These are phyloP conservation scores for Strigamia transsilvanica DNA, from an alignment of 2,888 invertebrate species.

Conservation along the genomic window DNA sequence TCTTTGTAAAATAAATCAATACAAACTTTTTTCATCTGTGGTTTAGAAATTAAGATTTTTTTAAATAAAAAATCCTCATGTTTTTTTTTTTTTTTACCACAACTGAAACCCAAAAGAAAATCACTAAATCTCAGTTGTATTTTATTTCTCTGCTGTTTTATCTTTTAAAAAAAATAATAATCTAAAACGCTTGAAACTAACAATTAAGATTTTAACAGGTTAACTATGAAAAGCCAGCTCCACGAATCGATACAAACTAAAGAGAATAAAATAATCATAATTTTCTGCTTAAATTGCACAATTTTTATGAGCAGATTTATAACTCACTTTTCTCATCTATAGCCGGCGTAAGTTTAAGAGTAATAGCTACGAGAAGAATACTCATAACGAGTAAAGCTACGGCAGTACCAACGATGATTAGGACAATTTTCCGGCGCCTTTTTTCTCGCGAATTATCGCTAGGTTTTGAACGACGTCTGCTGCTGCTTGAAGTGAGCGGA, in stretches of 20 bases:
- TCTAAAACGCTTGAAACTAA: background rate
- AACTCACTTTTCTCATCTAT: conserved; percentile 58
- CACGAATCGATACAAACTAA: conserved; percentile 8
- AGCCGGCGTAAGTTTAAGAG: conserved; percentile 57
- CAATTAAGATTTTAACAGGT: background rate
- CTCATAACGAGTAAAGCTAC: conserved; percentile 58
- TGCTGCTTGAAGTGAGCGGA: background rate
- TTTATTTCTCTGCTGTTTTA: background rate
- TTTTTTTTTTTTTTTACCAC: too few species aligned
- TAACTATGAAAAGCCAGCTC: background rate
- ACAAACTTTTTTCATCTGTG: background rate
- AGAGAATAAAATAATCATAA: background rate
- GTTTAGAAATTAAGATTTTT: background rate
- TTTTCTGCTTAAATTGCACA: background rate
- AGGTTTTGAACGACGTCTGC: background rate
- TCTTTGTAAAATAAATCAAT: background rate
- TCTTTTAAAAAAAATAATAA: background rate
- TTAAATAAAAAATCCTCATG: too few species aligned
- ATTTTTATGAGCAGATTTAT: background rate
- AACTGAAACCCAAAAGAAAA: too few species aligned
- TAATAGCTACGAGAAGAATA: conserved; percentile 58
- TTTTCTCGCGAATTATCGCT: conserved; percentile 50
- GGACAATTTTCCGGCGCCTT: conserved; percentile 57
- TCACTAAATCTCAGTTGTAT: background rate
- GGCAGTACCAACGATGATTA: conserved; percentile 57